These are phyloP conservation scores for Macrotis lagotis DNA, from an alignment of 2,113 vertebrate genomes.

Conservation along the genomic window DNA sequence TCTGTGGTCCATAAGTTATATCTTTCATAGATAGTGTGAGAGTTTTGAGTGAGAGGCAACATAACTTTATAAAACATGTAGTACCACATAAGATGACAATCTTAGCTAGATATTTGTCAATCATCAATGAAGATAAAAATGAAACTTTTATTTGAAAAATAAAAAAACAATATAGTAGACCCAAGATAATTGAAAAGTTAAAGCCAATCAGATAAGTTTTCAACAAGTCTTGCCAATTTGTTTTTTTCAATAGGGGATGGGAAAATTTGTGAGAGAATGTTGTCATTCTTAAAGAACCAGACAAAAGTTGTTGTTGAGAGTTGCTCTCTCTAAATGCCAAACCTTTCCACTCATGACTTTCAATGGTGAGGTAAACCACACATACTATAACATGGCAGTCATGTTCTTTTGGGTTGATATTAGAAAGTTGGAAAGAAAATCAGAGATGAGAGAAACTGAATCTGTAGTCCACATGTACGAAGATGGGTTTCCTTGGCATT, in stretches of 20 bases:
- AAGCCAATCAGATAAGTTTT: background rate
- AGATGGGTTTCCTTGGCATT: background rate
- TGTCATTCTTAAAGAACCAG: background rate
- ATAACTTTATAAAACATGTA: background rate
- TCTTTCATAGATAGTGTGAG: background rate
- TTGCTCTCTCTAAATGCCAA: background rate
- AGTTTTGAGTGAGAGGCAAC: background rate
- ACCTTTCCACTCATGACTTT: background rate
- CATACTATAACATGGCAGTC: background rate
- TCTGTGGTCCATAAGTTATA: background rate
- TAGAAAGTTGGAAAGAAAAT: background rate
- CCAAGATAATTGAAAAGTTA: background rate
- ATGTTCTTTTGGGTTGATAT: background rate
- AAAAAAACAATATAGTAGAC: too few species aligned
- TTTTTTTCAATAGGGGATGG: background rate
- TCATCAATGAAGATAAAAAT: slow-evolving; percentile 19
- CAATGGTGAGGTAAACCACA: background rate
- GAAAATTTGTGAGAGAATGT: background rate
- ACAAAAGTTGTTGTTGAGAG: background rate
- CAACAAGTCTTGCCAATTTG: background rate
- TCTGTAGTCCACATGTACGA: background rate
- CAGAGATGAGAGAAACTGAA: background rate
- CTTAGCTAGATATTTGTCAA: background rate
- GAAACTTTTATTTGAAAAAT: too few species aligned
- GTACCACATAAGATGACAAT: background rate